phyloP scores from a whole-genome alignment of 2,113 vertebrate species.

The Vireo altiloquus region DNA sequence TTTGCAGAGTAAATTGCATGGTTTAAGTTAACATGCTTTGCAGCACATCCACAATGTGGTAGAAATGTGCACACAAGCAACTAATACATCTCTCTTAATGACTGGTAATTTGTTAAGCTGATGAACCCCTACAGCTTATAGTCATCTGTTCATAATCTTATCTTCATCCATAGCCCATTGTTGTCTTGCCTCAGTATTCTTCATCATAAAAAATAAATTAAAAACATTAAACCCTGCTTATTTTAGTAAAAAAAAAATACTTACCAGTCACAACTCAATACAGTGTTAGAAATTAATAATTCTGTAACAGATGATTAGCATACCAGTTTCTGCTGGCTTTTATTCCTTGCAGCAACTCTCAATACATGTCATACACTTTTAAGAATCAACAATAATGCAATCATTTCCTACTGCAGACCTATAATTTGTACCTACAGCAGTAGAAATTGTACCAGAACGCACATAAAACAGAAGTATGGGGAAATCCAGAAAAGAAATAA shows the following conservation, averaged over 20 bases:
- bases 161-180: background rate
- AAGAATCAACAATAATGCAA: background rate
- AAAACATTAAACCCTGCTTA: background rate
- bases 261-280: background rate
- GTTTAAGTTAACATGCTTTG: background rate
- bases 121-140: constrained; percentile 2
- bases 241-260: background rate
- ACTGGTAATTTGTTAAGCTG: constrained; percentile 30
- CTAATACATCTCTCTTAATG: constrained; percentile 12
- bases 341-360: background rate
- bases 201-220: background rate
- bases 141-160: constrained; percentile 2
- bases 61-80: background rate
- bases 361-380: background rate
- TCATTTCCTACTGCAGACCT: background rate
- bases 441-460: background rate
- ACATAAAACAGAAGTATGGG: background rate
- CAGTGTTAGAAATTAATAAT: background rate
- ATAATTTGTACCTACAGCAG: background rate
- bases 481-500: background rate
- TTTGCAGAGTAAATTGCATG: background rate
- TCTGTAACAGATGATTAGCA: background rate
- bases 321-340: background rate
- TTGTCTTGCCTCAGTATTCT: background rate
- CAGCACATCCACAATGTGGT: background rate